Evolutionary conservation across 2,888 invertebrate genomes (phyloP), one percentile per base, ranked within the genome.

Genomic region (Melikaiella ostensackeni): DNA sequence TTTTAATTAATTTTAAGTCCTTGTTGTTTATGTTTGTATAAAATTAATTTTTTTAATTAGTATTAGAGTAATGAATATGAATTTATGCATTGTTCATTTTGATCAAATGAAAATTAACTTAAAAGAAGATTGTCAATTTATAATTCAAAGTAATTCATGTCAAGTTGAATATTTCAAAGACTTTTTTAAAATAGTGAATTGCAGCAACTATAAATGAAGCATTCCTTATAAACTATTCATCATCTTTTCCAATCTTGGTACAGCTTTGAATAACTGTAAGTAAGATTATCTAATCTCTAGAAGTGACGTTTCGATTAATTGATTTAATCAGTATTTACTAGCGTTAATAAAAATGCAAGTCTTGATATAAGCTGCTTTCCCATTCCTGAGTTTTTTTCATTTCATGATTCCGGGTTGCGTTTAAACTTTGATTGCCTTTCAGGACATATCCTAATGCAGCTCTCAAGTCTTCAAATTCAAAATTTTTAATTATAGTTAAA

Each of bases 1-100:
- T 46, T 42, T 38, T 66, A 66, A 66, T 66, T 27, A 66, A 66
- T 66, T 46, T 66, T 42, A 46, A 27, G 27, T 59, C 59, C n/a
- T 50, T 50, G 9, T n/a, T 50, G 50, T 50, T 55, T 55, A 9
- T 55, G 21, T 9, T 21, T 50, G 9, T 55, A 55, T 9, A 21
- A 55, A 55, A 11, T 11, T n/a, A 55, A 11, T 55, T 8, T 11
- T 9, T 21, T 21, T 3, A 55, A 55, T 21, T 55, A 9, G 9
- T 21, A n/a, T 21, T 9, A 3, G 21, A 9, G n/a, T 55, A 11
- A 1, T 55, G 9, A 9, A 55, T 55, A 8, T 55, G 21, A 55
- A 55, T 55, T 11, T 21, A 21, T 11, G 21, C 21, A 11, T 9
- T 21, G 7, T 9, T 21, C 21, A 55, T 55, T 55, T 55, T 55